These are phyloP conservation scores for Aegotheles bennettii DNA, from an alignment of 2,113 vertebrate genomes.

Conservation along the genomic window DNA sequence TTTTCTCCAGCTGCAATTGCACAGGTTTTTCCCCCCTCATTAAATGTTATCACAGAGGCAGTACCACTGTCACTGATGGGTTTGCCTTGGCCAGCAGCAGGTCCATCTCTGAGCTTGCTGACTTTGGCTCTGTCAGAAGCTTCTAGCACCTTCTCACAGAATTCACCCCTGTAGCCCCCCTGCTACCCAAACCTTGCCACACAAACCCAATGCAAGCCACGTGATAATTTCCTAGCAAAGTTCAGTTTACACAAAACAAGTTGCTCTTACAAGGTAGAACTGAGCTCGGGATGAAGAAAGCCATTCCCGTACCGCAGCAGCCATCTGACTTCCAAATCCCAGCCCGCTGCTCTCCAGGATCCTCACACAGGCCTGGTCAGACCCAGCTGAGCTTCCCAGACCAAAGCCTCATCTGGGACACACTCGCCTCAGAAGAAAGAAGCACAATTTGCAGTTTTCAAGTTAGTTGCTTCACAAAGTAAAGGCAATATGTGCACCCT, in stretches of 20 bases:
- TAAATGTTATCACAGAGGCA: no score
- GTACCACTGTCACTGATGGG: no score
- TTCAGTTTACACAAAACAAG: neutral
- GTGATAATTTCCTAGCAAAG: neutral
- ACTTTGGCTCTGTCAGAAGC: no score
- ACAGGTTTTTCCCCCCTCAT: no score
- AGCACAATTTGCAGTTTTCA: neutral
- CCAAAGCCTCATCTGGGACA: slow-evolving; percentile 35
- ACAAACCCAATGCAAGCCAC: neutral
- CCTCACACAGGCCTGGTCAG: neutral
- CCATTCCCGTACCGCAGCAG: neutral
- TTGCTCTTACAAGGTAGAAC: neutral
- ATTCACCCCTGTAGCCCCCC: no score
- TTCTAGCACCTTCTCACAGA: no score
- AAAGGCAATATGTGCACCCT: neutral
- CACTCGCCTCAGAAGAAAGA: neutral
- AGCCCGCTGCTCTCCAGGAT: neutral
- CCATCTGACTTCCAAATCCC: neutral
- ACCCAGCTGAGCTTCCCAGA: neutral
- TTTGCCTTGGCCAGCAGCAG: no score
- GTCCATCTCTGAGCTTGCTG: no score
- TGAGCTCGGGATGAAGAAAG: neutral
- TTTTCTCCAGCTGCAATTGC: no score
- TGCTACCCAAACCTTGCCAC: no score
- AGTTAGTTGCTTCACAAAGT: neutral